Evolutionary conservation across 1,140 invertebrate genomes (phyloP).

Genomic region (Portunus trituberculatus): DNA sequence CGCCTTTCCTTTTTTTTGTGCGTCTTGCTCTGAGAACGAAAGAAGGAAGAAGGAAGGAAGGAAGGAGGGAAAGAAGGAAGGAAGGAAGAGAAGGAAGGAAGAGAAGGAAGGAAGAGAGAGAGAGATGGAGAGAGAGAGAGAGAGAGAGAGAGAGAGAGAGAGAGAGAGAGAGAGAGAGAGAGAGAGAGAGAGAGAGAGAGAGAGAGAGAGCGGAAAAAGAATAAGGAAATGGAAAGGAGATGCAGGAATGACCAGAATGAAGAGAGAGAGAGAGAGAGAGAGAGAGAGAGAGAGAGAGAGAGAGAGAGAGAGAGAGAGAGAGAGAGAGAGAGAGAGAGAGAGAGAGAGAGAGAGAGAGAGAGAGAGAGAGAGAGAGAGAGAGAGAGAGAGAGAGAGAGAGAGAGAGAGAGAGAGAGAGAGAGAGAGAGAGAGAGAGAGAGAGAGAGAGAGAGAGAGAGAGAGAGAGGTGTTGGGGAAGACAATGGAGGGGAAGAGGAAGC

Average conservation of each 20-base stretch:
- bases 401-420: neutral
- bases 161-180: neutral
- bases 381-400: neutral
- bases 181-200: neutral
- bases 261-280: neutral
- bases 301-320: neutral
- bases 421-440: neutral
- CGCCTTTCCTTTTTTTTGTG: neutral
- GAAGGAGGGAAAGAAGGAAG: neutral
- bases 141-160: neutral
- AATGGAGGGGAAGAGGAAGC: neutral
- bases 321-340: neutral
- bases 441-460: neutral
- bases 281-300: neutral
- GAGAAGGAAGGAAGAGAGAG: neutral
- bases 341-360: neutral
- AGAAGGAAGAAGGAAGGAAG: neutral
- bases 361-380: neutral
- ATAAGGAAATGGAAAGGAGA: neutral
- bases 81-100: neutral
- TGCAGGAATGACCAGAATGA: neutral
- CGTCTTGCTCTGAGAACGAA: neutral
- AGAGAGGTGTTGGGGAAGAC: neutral
- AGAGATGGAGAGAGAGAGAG: neutral
- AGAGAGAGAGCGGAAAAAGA: neutral